A percentile compares a stretch with the other conserved stretches of the same genome.
Conservation (phyloP, 2,888 invertebrate genomes). For the Actias luna region DNA sequence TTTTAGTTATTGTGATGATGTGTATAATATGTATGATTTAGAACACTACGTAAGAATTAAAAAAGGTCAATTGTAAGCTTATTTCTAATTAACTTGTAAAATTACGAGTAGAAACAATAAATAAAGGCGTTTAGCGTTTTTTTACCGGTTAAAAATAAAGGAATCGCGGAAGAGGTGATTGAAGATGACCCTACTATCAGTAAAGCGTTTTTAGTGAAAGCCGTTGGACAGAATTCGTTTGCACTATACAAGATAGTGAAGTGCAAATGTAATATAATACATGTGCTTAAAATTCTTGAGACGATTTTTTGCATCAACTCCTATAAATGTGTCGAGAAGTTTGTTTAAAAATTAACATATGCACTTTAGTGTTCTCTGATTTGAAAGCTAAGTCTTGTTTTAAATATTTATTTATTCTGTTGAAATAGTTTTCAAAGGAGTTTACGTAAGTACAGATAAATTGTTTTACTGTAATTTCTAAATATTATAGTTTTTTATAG, state of each 20-base stretch:
- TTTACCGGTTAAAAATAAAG: slow-evolving; percentile 7
- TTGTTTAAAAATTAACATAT: not conserved
- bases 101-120: not conserved
- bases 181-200: slow-evolving; percentile 12
- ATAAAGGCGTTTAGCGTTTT: not conserved
- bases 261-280: not conserved
- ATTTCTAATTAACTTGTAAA: no score
- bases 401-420: not conserved
- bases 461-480: not conserved
- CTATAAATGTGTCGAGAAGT: not conserved
- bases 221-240: slow-evolving; percentile 9
- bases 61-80: no score
- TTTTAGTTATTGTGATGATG: no score
- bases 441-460: not conserved
- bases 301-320: not conserved
- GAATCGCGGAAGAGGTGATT: slow-evolving; percentile 2
- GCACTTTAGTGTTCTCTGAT: not conserved
- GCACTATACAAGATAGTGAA: slow-evolving; percentile 4
- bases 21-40: not conserved
- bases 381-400: not conserved
- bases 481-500: no score
- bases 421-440: not conserved
- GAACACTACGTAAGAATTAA: no score
- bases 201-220: slow-evolving; percentile 19
- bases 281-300: not conserved